A percentile compares a stretch with the other conserved stretches of the same genome.
Evolutionary conservation across 2,113 vertebrate genomes (phyloP).

Genomic region (Lipotes vexillifer): DNA sequence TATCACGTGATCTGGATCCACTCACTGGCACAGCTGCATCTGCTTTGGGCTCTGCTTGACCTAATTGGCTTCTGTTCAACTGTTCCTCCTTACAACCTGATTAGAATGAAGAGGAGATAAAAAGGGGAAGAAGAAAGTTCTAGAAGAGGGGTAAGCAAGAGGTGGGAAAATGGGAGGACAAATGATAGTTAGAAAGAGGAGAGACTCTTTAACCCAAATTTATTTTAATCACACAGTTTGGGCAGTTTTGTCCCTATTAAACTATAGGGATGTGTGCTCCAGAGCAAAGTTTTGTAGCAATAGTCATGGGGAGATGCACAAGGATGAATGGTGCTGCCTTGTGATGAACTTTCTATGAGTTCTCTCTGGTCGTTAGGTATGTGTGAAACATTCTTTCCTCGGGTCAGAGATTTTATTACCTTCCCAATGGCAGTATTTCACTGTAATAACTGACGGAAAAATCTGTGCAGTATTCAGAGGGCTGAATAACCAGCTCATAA

Average conservation of each 20-base stretch:
- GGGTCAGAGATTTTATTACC: constrained; percentile 42
- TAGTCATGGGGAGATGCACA: not conserved
- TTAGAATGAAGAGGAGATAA: not conserved
- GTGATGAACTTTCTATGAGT: not conserved
- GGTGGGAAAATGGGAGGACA: not conserved
- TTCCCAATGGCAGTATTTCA: constrained; percentile 2
- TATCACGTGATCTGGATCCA: rapidly evolving
- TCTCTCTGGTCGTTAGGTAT: not conserved
- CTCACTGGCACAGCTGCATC: not conserved
- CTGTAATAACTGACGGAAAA: constrained; percentile 35
- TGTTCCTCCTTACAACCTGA: not conserved
- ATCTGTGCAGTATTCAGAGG: not conserved
- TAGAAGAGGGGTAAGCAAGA: not conserved
- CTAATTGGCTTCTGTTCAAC: not conserved
- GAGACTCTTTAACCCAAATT: not conserved
- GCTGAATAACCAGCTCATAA: not conserved
- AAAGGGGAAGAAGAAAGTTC: not conserved
- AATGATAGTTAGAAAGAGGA: not conserved
- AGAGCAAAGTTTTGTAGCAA: not conserved
- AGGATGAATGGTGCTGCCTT: not conserved
- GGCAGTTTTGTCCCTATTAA: not conserved
- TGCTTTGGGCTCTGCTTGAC: not conserved
- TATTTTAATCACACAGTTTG: not conserved
- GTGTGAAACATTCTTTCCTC: constrained; percentile 40
- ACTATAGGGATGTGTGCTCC: not conserved